Conservation (phyloP, 37 sponge, comb jelly and placozoan species). For the Chondrilla cf. caribensis region DNA sequence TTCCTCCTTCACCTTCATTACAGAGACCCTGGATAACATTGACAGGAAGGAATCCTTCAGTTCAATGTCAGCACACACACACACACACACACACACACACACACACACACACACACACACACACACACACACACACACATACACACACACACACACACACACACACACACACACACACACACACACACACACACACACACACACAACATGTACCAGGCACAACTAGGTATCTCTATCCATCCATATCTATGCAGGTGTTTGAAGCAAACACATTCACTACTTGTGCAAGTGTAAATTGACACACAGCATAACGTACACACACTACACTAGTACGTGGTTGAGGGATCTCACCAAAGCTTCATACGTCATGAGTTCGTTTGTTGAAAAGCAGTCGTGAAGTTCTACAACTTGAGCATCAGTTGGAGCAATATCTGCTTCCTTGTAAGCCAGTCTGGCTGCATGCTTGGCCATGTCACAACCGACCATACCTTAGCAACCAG, state of each 20-base stretch:
- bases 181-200: slow-evolving; percentile 19
- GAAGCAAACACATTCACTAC: too few relatives aligned
- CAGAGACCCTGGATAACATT: slow-evolving; percentile 45
- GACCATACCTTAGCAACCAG: slow-evolving; percentile 26
- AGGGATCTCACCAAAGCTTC: slow-evolving; percentile 60
- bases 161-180: slow-evolving; percentile 42
- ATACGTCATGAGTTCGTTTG: slow-evolving; percentile 73
- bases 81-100: slow-evolving; percentile 55
- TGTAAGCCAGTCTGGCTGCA: slow-evolving; percentile 50
- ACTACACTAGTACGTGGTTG: neutral
- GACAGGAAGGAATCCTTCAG: neutral
- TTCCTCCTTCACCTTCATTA: slow-evolving; percentile 58
- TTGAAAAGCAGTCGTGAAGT: slow-evolving; percentile 76
- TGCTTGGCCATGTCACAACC: slow-evolving; percentile 65
- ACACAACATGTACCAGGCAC: neutral
- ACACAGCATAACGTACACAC: neutral
- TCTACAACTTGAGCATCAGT: slow-evolving; percentile 67
- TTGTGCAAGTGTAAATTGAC: too few relatives aligned
- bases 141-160: slow-evolving; percentile 52
- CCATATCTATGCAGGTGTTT: too few relatives aligned
- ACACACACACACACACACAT: slow-evolving; percentile 26
- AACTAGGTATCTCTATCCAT: too few relatives aligned
- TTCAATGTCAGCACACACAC: slow-evolving; percentile 31
- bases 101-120: slow-evolving; percentile 13
- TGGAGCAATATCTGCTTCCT: slow-evolving; percentile 34